A percentile compares a stretch with the other conserved stretches of the same genome.
Conservation (phyloP, 2,888 invertebrate genomes). For the Bombyx huttoni region DNA sequence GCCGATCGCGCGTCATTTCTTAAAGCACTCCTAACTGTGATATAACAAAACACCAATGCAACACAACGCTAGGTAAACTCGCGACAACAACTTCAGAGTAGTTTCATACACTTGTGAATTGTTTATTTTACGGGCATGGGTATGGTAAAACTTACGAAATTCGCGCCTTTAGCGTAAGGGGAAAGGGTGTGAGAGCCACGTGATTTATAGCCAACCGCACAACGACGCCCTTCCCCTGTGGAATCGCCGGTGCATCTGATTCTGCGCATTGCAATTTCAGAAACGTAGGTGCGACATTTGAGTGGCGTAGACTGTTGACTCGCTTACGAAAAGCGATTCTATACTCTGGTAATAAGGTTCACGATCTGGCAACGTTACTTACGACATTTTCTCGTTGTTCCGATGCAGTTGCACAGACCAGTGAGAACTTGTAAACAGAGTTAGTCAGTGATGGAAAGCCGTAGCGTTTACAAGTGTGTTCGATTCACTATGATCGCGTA, state of each 20-base stretch:
- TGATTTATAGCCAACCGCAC: constrained; percentile 24
- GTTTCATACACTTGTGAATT: constrained; percentile 1
- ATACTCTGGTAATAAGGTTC: background rate
- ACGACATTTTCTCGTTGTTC: background rate
- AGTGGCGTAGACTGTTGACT: background rate
- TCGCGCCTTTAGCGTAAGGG: constrained; percentile 10
- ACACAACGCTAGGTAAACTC: constrained; percentile 10
- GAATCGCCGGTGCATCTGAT: constrained; percentile 23
- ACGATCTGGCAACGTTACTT: background rate
- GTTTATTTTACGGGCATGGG: constrained; percentile 22
- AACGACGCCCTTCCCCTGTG: constrained; percentile 15
- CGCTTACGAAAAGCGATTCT: background rate
- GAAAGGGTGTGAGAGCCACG: constrained; percentile 21
- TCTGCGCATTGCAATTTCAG: constrained; percentile 32
- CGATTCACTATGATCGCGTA: background rate
- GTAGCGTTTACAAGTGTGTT: background rate
- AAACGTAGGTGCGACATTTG: constrained; percentile 5
- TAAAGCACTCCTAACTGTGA: constrained; percentile 16
- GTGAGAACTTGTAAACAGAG: background rate
- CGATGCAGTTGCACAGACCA: background rate
- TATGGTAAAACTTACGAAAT: constrained; percentile 23
- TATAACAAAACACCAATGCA: constrained; percentile 18
- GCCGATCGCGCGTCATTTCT: constrained; percentile 14
- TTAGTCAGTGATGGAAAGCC: background rate
- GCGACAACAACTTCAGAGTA: background rate